phyloP scores from a whole-genome alignment of 1,140 invertebrate genomes.

The Mycetomoellerius zeteki region DNA sequence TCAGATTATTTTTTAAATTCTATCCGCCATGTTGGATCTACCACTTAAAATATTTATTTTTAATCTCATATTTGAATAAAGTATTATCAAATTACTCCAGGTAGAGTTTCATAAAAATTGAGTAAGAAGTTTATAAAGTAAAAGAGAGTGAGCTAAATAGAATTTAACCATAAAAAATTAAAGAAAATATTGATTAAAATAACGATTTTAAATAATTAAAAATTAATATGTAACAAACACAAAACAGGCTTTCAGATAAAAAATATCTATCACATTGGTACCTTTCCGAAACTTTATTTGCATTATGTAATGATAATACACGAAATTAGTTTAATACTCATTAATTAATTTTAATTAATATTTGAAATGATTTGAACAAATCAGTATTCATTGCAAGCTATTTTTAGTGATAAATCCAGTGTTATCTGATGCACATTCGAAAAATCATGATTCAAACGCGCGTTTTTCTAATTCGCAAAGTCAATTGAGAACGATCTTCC shows the following conservation, averaged over 20 bases:
- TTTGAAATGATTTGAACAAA: neutral
- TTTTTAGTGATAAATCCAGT: neutral
- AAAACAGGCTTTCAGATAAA: neutral
- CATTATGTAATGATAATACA: neutral
- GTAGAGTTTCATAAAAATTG: no score
- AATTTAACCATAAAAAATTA: neutral
- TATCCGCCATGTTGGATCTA: no score
- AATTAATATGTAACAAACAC: neutral
- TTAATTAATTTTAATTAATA: neutral
- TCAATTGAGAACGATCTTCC: slow-evolving; percentile 23
- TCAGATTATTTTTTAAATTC: no score
- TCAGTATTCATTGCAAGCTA: neutral
- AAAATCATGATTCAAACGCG: neutral
- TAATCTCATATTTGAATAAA: no score
- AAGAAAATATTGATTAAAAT: neutral
- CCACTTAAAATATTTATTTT: no score
- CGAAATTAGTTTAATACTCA: neutral
- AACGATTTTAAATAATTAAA: neutral
- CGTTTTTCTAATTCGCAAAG: slow-evolving; percentile 8
- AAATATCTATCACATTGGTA: neutral
- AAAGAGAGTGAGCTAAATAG: no score
- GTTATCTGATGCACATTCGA: neutral
- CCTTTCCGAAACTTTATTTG: neutral
- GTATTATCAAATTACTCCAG: no score
- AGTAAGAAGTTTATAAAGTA: no score